Base-by-base conservation (phyloP, 2,797 vertebrate species). In the Sebastes diploproa region DNA sequence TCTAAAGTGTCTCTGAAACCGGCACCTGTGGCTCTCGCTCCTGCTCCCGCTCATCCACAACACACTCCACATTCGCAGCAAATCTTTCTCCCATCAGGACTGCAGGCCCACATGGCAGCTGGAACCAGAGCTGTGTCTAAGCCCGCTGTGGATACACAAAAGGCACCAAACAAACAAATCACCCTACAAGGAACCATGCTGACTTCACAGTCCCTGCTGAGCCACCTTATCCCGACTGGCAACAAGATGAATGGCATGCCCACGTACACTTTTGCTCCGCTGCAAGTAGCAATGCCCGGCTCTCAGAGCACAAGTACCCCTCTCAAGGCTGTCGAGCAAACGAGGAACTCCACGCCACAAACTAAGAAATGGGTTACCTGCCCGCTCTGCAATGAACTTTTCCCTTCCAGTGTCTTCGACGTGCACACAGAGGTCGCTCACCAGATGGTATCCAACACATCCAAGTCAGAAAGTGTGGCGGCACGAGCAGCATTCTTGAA, bases 281-380 rank as follows among this genome's bases (percentile, higher is more conserved):
- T 99, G 56, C 97, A 97, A 6, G 93, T 96, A 0, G 94, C 97
- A 13, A 38, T 97, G 85, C 97, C 97, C 1, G 78, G 91, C 60
- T 83, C 96, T 80, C 96, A 95, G 65, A 95, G 96, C 2, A 93
- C 95, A 22, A 55, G 92, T 0, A 78, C 94, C 4, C 79, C 95
- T 3, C 96, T 95, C 38, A 96, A 97, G 42, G 81, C 93, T 58
- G 91, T 95, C 0, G 92, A 90, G 23, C 92, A 95, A 72, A 0
- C 77, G 50, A 81, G 89, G 4, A 95, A 95, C 67, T 73, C 91
- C 0, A 59, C 91, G 2, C 94, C 95, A 29, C 96, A 96, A 88
- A 96, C 98, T 2, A 99, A 99, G 89, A 98, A 98, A 83, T 99
- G 98, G 98, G 97, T 98, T 74, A 99, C 97, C 0, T 99, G 98